Base-by-base conservation (phyloP, 2,797 vertebrate genomes). In the Emydoidea blandingii region DNA sequence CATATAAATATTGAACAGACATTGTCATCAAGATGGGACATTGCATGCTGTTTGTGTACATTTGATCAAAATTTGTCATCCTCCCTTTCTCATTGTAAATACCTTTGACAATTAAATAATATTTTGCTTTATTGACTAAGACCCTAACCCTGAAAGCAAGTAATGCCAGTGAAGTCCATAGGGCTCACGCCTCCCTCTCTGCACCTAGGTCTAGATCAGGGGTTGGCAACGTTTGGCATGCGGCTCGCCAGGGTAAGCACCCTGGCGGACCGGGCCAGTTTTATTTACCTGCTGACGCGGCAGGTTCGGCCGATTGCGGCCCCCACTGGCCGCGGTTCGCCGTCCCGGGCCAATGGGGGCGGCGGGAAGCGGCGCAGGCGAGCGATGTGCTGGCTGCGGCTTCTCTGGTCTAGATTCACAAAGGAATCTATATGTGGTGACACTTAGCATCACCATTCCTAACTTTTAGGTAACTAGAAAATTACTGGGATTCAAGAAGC, bases 11-110 rank as follows among this genome's bases (percentile, higher is more conserved):
- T 29, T 49, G 41, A 78, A 49, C 44, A 49, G 27, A 31, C 44
- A 49, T 49, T 16, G 47, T 49, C 44, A 78, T 78, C 44, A 78
- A 78, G 44, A 78, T 78, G 23, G 16, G 44, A 78, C 44, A 49
- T 78, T 9, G 12, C 7, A 16, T 78, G 74, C 44, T 29, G 29
- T 8, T 27, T 47, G 15, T 78, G 44, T 16, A 49, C 14, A 78
- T 78, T 31, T 11, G 6, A 21, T 8, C 79, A 85, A 49, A 85
- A 83, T 49, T 90, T 95, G 6, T 76, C 68, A 74, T 12, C 44
- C 44, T 68, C 0, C 0, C 12, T 86, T 81, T 5, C 2, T 83
- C 18, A 18, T 10, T 9, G 7, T 65, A 91, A 92, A 49, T 0
- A 0, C 5, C 37, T 82, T 79, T 15, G 49, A 47, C 53, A 56